Evolutionary conservation across 1,140 invertebrate genomes (phyloP).

Genomic region (Phthorimaea operculella): DNA sequence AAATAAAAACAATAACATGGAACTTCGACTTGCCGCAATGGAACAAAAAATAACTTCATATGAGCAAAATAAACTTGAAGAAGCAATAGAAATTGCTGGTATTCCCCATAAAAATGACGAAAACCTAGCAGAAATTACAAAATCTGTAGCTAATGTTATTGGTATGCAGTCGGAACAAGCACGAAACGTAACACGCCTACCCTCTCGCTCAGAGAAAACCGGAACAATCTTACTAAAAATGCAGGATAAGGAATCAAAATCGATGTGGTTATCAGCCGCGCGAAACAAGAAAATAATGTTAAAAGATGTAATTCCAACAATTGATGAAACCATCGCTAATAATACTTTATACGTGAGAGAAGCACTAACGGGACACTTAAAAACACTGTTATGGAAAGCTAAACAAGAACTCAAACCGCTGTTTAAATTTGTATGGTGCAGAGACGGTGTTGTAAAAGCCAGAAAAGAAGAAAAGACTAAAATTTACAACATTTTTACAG

Average conservation of each 20-base stretch:
- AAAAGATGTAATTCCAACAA: neutral
- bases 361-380: slow-evolving; percentile 13
- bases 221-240: too few species aligned
- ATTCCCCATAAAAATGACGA: too few species aligned
- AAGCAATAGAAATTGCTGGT: neutral
- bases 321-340: neutral
- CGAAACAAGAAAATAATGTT: neutral
- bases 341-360: slow-evolving; percentile 4
- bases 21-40: too few species aligned
- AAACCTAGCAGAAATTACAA: too few species aligned
- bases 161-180: too few species aligned
- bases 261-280: neutral
- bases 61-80: neutral
- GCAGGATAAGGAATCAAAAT: neutral
- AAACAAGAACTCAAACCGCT: slow-evolving; percentile 8
- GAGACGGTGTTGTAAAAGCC: neutral
- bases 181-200: too few species aligned
- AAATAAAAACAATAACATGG: too few species aligned
- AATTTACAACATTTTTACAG: neutral
- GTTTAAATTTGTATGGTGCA: slow-evolving; percentile 14
- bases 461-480: slow-evolving; percentile 2
- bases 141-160: too few species aligned
- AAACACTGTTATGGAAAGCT: slow-evolving; percentile 8
- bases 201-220: too few species aligned
- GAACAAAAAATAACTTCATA: neutral